phyloP scores from a whole-genome alignment of 2,113 vertebrate genomes.

The Ptilorrhoa leucosticta region DNA sequence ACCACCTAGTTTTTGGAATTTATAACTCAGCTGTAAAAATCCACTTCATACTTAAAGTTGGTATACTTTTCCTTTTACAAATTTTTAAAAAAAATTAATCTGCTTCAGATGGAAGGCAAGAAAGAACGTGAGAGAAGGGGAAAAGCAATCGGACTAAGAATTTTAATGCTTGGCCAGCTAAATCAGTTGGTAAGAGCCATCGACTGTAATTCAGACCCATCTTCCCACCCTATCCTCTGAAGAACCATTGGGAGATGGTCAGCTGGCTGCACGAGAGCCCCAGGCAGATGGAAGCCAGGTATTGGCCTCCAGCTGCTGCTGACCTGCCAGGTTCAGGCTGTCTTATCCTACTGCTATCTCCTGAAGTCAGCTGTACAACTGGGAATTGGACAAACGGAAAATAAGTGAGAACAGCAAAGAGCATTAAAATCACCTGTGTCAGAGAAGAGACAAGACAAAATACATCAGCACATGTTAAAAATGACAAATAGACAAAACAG shows the following conservation, averaged over 20 bases:
- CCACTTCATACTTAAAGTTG: conserved; percentile 56
- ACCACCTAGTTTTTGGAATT: conserved; percentile 63
- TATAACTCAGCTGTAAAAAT: conserved; percentile 68
- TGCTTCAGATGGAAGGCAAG: not conserved
- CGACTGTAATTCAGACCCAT: not conserved
- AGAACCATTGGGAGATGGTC: not conserved
- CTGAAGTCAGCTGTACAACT: not conserved
- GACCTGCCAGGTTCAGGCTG: not conserved
- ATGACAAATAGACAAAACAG: not conserved
- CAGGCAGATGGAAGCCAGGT: not conserved
- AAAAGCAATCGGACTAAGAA: not conserved
- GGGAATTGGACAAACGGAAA: not conserved
- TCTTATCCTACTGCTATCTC: not conserved
- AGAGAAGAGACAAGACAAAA: not conserved
- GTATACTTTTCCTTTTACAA: conserved; percentile 45
- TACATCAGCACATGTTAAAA: not conserved
- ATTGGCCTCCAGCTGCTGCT: not conserved
- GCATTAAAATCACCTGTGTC: not conserved
- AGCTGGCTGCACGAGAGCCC: not conserved
- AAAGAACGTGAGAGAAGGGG: not conserved
- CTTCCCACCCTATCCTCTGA: not conserved
- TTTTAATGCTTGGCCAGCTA: not conserved
- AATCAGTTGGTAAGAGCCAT: not conserved
- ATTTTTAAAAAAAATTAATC: not conserved
- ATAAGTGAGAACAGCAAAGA: not conserved